Conservation (phyloP, 2,113 vertebrate genomes). For the Corydoras sp. region DNA sequence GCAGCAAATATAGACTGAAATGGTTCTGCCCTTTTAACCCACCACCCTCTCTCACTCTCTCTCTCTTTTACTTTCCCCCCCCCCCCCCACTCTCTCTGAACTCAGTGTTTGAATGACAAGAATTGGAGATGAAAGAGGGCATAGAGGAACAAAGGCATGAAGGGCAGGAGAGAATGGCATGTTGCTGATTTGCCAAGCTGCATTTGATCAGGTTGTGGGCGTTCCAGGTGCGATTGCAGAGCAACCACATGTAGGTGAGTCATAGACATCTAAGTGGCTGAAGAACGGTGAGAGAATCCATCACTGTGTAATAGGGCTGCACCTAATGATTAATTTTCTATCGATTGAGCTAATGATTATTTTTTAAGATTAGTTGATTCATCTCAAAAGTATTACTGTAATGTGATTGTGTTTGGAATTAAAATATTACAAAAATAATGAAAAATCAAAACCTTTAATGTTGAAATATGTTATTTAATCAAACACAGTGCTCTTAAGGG, state of each 20-base stretch:
- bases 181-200: background rate
- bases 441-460: no score
- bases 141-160: conserved; percentile 16
- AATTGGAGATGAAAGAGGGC: conserved; percentile 13
- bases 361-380: no score
- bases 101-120: conserved; percentile 9
- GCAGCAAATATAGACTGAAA: background rate
- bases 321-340: no score
- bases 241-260: conserved; percentile 16
- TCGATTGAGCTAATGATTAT: no score
- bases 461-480: no score
- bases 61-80: background rate
- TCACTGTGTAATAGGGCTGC: background rate
- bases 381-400: no score
- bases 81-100: background rate
- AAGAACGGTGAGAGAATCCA: conserved; percentile 9
- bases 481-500: no score
- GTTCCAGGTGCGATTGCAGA: conserved; percentile 12
- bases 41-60: background rate
- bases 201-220: conserved; percentile 12
- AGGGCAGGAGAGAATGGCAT: background rate
- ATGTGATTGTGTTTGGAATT: no score
- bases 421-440: no score
- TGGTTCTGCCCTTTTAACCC: background rate
- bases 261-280: background rate